A percentile compares a stretch with the other conserved stretches of the same genome.
Evolutionary conservation across 1,140 invertebrate species (phyloP).

Genomic region (Mylabris phalerata): DNA sequence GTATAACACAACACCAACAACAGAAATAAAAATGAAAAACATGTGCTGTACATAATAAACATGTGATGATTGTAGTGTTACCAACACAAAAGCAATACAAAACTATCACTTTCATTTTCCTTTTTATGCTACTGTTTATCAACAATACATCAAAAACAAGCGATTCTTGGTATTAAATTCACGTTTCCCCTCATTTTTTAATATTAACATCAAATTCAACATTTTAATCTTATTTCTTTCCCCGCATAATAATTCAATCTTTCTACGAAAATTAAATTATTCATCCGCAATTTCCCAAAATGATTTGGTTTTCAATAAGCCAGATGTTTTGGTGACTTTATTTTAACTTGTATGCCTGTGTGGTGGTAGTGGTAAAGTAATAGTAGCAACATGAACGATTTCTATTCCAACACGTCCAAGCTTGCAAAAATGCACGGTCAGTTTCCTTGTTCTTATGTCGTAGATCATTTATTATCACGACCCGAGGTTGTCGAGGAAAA

Average conservation of each 20-base stretch:
- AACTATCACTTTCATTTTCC: background rate
- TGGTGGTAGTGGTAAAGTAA: background rate
- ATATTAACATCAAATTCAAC: no score
- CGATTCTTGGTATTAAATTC: no score
- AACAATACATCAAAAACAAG: no score
- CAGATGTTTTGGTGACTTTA: no score
- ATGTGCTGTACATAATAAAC: slow-evolving; percentile 17
- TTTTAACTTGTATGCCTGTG: background rate
- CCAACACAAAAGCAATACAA: slow-evolving; percentile 8
- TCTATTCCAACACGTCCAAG: no score
- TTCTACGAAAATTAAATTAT: no score
- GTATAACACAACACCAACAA: slow-evolving; percentile 1
- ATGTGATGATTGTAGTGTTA: slow-evolving; percentile 5
- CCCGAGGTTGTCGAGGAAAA: slow-evolving; percentile 9
- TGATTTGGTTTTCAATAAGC: no score
- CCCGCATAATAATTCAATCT: no score
- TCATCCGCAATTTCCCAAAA: no score
- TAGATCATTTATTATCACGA: slow-evolving; percentile 14
- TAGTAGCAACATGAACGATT: background rate
- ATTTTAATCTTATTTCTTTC: no score
- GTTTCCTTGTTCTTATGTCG: slow-evolving; percentile 16
- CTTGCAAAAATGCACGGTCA: slow-evolving; percentile 10
- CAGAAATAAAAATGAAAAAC: slow-evolving; percentile 12
- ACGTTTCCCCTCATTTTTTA: no score
- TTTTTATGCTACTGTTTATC: background rate